Evolutionary conservation across 1,140 invertebrate genomes (phyloP).

Genomic region (Anoplophora glabripennis): DNA sequence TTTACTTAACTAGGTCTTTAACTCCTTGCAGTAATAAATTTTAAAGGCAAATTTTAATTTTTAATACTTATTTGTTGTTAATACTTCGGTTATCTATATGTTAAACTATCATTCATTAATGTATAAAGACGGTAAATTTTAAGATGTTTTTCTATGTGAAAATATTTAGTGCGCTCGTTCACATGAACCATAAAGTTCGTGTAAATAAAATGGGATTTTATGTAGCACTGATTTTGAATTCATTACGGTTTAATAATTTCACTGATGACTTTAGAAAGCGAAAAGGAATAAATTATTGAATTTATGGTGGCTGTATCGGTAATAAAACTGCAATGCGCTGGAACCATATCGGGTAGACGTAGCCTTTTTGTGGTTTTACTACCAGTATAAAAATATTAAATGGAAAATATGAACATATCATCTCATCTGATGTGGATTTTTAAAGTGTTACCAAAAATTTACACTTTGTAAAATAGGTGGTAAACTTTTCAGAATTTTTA

Average conservation of each 20-base stretch:
- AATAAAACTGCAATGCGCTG: conserved; percentile 9
- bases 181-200: conserved; percentile 1
- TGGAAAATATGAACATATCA: conserved; percentile 23
- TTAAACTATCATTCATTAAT: too few relatives aligned
- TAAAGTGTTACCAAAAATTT: conserved; percentile 22
- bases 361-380: conserved; percentile 24
- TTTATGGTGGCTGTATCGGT: conserved; percentile 2
- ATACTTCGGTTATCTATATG: too few relatives aligned
- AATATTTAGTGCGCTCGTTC: background rate
- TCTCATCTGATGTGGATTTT: background rate
- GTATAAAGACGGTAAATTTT: too few relatives aligned
- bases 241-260: conserved; percentile 12
- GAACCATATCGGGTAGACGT: conserved; percentile 1
- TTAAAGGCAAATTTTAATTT: too few relatives aligned
- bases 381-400: conserved; percentile 30
- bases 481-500: conserved; percentile 23
- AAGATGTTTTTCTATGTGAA: too few relatives aligned
- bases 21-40: too few relatives aligned
- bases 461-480: conserved; percentile 24
- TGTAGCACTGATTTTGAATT: background rate
- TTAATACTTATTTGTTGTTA: too few relatives aligned
- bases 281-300: conserved; percentile 3
- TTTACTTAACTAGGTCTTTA: too few relatives aligned
- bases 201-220: too few relatives aligned
- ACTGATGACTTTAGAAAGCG: conserved; percentile 7